phyloP scores from a whole-genome alignment of 1,140 invertebrate species.

The Bombus consobrinus region DNA sequence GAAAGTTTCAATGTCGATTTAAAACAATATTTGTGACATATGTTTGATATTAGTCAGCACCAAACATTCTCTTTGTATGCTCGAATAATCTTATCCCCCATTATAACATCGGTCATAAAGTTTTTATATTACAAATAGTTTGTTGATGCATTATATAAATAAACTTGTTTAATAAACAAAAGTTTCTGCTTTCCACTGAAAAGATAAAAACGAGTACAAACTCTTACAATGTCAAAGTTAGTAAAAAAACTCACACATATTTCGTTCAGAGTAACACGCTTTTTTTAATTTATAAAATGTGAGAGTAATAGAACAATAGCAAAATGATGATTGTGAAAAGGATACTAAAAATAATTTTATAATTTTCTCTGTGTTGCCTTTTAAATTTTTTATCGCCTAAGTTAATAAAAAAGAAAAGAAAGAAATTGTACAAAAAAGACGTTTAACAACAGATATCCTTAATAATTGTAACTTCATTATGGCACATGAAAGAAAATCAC shows the following conservation, averaged over 20 bases:
- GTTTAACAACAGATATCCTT: slow-evolving; percentile 50
- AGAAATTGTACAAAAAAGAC: slow-evolving; percentile 15
- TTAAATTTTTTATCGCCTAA: slow-evolving; percentile 7
- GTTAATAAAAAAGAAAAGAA: background rate
- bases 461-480: slow-evolving; percentile 62
- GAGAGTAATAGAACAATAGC: background rate
- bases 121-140: slow-evolving; percentile 39
- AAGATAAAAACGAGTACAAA: slow-evolving; percentile 10
- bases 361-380: background rate
- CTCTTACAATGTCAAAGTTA: background rate
- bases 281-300: background rate
- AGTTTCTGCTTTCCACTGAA: background rate
- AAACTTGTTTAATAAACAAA: slow-evolving; percentile 7
- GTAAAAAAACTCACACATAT: slow-evolving; percentile 24
- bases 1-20: slow-evolving; percentile 15
- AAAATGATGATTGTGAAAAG: background rate
- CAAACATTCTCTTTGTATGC: slow-evolving; percentile 4
- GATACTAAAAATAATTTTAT: background rate
- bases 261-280: background rate
- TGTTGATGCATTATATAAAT: slow-evolving; percentile 18
- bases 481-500: slow-evolving; percentile 65
- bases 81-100: slow-evolving; percentile 15
- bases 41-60: slow-evolving; percentile 41
- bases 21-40: slow-evolving; percentile 26
- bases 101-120: slow-evolving; percentile 11